Percentiles rank a stretch among this genome's conserved stretches.
These are phyloP conservation scores for Hippocampus zosterae DNA, from an alignment of 2,113 vertebrate genomes.

Conservation along the genomic window DNA sequence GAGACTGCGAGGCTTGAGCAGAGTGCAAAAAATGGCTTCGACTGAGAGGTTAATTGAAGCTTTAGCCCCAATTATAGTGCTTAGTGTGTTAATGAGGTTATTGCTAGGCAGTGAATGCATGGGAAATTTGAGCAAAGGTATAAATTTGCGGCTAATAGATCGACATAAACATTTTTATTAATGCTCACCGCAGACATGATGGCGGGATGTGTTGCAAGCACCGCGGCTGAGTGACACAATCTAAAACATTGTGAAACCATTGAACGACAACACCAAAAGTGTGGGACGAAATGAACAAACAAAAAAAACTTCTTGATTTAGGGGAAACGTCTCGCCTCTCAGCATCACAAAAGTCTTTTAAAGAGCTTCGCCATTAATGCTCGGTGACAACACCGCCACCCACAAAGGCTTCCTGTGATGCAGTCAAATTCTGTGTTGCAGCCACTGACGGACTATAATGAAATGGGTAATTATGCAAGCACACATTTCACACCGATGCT, in stretches of 20 bases:
- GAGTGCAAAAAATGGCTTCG: neutral
- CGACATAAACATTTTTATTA: neutral
- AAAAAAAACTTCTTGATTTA: conserved; percentile 30
- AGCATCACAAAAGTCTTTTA: conserved; percentile 23
- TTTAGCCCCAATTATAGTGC: conserved; percentile 5
- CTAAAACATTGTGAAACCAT: conserved; percentile 17
- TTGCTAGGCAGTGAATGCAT: neutral
- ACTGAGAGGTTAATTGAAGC: conserved; percentile 5
- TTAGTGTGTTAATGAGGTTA: neutral
- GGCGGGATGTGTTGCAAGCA: neutral
- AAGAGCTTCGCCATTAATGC: conserved; percentile 39
- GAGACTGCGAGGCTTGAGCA: neutral
- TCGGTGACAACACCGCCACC: conserved; percentile 30
- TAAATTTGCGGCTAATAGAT: neutral
- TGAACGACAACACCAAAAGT: conserved; percentile 28
- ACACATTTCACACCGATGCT: conserved; percentile 57
- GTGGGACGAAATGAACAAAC: conserved; percentile 7
- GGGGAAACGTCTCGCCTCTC: conserved; percentile 22
- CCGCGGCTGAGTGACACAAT: conserved; percentile 20
- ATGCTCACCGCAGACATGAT: neutral
- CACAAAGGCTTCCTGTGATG: conserved; percentile 38
- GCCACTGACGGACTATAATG: conserved; percentile 55
- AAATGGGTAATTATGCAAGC: conserved; percentile 67
- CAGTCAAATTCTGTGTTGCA: conserved; percentile 40
- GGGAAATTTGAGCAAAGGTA: neutral